phyloP scores from a whole-genome alignment of 2,888 invertebrate species.

The Cremastinae sp. region DNA sequence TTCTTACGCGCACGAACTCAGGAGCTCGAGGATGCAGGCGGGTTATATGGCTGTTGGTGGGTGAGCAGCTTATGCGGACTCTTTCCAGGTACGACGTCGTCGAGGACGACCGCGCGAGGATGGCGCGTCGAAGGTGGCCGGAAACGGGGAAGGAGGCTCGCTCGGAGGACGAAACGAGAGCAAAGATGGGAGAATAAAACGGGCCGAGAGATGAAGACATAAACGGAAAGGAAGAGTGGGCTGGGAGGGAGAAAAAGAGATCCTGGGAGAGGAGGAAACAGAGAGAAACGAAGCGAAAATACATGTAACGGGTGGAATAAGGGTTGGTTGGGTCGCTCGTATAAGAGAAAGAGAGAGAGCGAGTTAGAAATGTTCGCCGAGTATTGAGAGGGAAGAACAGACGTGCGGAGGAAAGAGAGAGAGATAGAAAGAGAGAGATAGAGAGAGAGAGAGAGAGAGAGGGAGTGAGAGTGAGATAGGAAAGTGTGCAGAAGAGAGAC shows the following conservation, averaged over 20 bases:
- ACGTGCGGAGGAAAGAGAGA: slow-evolving; percentile 31
- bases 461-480: slow-evolving; percentile 40
- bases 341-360: slow-evolving; percentile 29
- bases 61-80: slow-evolving; percentile 24
- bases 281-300: slow-evolving; percentile 31
- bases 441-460: slow-evolving; percentile 27
- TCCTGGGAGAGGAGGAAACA: slow-evolving; percentile 42
- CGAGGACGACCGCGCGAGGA: slow-evolving; percentile 19
- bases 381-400: slow-evolving; percentile 37
- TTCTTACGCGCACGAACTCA: slow-evolving; percentile 1
- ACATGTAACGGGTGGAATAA: slow-evolving; percentile 5
- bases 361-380: no score
- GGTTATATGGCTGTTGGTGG: slow-evolving; percentile 7
- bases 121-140: slow-evolving; percentile 37
- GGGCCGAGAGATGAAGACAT: slow-evolving; percentile 44
- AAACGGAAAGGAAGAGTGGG: slow-evolving; percentile 26
- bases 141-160: slow-evolving; percentile 46
- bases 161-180: slow-evolving; percentile 35
- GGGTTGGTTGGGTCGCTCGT: slow-evolving; percentile 41
- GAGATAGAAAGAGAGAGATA: slow-evolving; percentile 8
- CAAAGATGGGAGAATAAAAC: slow-evolving; percentile 19
- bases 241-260: slow-evolving; percentile 50
- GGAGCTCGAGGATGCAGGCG: neutral
- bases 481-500: slow-evolving; percentile 51
- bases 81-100: slow-evolving; percentile 37